Evolutionary conservation across 2,797 vertebrate genomes (phyloP).

Genomic region (Merluccius polli): DNA sequence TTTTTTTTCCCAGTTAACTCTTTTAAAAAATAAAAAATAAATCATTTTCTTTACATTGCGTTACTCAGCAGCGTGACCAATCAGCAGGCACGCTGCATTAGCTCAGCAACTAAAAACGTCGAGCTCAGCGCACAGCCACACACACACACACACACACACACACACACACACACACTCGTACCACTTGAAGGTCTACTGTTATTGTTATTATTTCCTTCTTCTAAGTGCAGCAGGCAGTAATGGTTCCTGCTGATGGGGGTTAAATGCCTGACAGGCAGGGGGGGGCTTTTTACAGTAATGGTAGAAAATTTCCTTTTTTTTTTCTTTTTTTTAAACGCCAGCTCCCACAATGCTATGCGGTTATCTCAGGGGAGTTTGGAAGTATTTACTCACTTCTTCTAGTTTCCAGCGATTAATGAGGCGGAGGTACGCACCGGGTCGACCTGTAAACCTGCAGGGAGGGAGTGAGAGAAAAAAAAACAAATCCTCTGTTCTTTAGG

Average conservation of each 20-base stretch:
- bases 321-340: neutral
- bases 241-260: neutral
- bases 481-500: neutral
- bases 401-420: constrained; percentile 93
- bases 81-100: neutral
- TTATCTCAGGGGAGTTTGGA: constrained; percentile 8
- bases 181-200: neutral
- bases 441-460: constrained; percentile 84
- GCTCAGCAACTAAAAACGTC: no score
- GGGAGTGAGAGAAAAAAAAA: no score
- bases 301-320: neutral
- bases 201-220: neutral
- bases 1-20: neutral
- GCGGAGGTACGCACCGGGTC: constrained; percentile 90
- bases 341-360: constrained; percentile 38
- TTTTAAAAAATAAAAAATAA: no score
- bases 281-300: no score
- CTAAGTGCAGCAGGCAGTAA: neutral
- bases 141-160: no score
- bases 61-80: neutral
- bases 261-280: no score
- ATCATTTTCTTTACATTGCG: neutral
- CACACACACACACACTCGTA: no score
- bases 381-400: constrained; percentile 82
- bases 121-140: no score